These are phyloP conservation scores for Vicugna pacos DNA, from an alignment of 2,113 vertebrate genomes.

Conservation along the genomic window DNA sequence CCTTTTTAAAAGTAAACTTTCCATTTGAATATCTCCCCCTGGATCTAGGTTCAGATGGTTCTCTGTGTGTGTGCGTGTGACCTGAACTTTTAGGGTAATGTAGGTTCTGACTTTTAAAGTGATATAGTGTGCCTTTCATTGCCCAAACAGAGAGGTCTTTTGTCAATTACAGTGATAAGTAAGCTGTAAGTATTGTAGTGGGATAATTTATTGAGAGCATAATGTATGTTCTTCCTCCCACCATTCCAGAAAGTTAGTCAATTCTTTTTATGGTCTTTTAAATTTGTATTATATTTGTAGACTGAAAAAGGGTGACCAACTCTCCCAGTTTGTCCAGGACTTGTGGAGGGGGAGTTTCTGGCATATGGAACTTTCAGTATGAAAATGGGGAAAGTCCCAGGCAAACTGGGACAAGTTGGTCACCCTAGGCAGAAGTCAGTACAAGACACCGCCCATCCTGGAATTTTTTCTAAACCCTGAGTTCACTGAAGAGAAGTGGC, in stretches of 20 bases:
- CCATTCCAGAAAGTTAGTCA: slow-evolving; percentile 29
- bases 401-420: slow-evolving; percentile 33
- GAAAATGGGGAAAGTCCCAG: slow-evolving; percentile 40
- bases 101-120: slow-evolving; percentile 65
- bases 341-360: not conserved
- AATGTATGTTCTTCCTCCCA: not conserved
- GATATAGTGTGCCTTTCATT: slow-evolving; percentile 39
- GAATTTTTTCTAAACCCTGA: slow-evolving; percentile 30
- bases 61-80: not conserved
- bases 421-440: not conserved
- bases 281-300: slow-evolving; percentile 34
- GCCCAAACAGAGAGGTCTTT: slow-evolving; percentile 22
- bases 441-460: not conserved
- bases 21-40: slow-evolving; percentile 65
- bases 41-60: slow-evolving; percentile 68
- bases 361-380: not conserved
- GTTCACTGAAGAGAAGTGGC: slow-evolving; percentile 31
- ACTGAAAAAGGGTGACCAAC: not conserved
- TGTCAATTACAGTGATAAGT: slow-evolving; percentile 26
- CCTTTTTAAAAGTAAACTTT: slow-evolving; percentile 81
- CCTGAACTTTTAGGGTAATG: slow-evolving; percentile 66
- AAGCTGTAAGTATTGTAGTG: slow-evolving; percentile 24
- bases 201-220: slow-evolving; percentile 31
- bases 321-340: not conserved
- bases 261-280: slow-evolving; percentile 33